These are phyloP conservation scores for Prionailurus bengalensis DNA, from an alignment of 2,113 vertebrate genomes.

Conservation along the genomic window DNA sequence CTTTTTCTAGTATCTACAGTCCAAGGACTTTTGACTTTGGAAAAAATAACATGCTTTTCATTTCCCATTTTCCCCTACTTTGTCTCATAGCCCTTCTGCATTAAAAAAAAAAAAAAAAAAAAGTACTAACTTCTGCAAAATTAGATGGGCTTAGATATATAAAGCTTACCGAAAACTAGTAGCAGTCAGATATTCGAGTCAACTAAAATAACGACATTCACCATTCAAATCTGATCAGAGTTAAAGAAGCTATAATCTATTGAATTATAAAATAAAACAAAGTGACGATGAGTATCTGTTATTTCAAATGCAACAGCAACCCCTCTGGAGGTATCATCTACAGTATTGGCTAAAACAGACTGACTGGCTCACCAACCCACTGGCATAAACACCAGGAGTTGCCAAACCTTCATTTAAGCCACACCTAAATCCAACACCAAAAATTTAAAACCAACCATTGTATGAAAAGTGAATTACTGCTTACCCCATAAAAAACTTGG, in stretches of 20 bases:
- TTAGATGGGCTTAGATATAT: neutral
- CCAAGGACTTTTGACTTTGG: constrained; percentile 26
- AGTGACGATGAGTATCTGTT: neutral
- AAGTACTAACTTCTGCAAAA: neutral
- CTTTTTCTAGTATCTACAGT: constrained; percentile 8
- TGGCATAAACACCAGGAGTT: neutral
- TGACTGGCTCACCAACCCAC: neutral
- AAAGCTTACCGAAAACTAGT: neutral
- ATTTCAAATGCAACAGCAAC: constrained; percentile 52
- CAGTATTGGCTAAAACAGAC: neutral
- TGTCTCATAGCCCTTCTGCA: neutral
- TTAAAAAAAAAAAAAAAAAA: constrained; percentile 48
- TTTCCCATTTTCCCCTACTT: constrained; percentile 7
- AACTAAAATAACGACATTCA: constrained; percentile 39
- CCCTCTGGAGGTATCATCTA: neutral
- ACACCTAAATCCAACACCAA: constrained; percentile 51
- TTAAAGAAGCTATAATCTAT: constrained; percentile 47
- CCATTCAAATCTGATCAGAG: neutral
- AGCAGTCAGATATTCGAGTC: constrained; percentile 38
- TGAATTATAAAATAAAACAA: constrained; percentile 49
- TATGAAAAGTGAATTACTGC: neutral
- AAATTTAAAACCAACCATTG: neutral
- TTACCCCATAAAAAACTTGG: constrained; percentile 34
- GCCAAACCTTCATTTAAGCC: neutral
- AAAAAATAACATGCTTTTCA: neutral